Conservation (phyloP, 1,140 invertebrate genomes). For the Micrasema longulum region DNA sequence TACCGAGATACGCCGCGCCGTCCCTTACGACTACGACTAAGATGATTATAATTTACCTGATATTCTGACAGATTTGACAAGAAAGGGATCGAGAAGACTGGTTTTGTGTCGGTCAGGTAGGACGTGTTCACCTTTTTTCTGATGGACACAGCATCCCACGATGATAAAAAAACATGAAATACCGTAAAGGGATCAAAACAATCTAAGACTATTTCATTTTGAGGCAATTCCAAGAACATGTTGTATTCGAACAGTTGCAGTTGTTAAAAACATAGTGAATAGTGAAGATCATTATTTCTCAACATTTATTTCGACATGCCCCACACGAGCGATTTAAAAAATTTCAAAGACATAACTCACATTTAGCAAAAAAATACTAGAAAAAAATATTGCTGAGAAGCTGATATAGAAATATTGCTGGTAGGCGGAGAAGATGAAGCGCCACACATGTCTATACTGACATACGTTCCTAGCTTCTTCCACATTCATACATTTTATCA, state of each 20-base stretch:
- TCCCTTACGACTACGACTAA: neutral
- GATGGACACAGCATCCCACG: neutral
- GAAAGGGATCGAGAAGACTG: neutral
- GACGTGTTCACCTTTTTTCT: slow-evolving; percentile 22
- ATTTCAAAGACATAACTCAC: too few species aligned
- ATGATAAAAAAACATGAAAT: slow-evolving; percentile 15
- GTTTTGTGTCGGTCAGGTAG: slow-evolving; percentile 17
- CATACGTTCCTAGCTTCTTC: too few species aligned
- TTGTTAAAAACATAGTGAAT: slow-evolving; percentile 1
- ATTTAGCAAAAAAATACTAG: too few species aligned
- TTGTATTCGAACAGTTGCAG: neutral
- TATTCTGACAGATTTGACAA: neutral
- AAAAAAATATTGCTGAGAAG: too few species aligned
- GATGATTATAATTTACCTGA: neutral
- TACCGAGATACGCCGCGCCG: too few species aligned
- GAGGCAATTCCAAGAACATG: slow-evolving; percentile 1
- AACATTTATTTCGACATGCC: neutral
- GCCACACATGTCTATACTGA: too few species aligned
- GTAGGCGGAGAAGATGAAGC: too few species aligned
- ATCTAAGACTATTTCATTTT: neutral
- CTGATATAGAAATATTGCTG: too few species aligned
- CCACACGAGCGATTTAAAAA: too few species aligned
- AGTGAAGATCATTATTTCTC: neutral
- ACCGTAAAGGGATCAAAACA: slow-evolving; percentile 18
- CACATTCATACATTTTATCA: too few species aligned